Evolutionary conservation across 2,113 vertebrate species (phyloP).

Genomic region (Leptobrachium ailaonicum): DNA sequence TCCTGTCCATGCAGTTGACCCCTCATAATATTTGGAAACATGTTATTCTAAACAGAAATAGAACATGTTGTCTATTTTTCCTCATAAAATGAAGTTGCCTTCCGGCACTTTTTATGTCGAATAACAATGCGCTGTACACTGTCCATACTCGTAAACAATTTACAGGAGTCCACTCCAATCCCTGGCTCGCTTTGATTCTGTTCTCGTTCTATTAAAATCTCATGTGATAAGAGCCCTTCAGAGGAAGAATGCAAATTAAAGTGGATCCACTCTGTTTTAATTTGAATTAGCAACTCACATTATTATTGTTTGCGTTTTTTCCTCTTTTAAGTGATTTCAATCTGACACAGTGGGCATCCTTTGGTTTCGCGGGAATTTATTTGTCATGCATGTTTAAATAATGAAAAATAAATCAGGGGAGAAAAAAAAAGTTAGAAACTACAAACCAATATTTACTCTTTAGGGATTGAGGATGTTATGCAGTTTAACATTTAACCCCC

Average conservation of each 20-base stretch:
- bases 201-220: constrained; percentile 54
- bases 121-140: constrained; percentile 65
- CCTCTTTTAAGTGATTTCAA: background rate
- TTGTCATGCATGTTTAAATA: no score
- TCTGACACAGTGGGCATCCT: no score
- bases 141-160: constrained; percentile 60
- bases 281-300: constrained; percentile 44
- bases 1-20: constrained; percentile 31
- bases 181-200: constrained; percentile 55
- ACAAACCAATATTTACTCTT: no score
- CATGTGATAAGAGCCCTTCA: constrained; percentile 55
- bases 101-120: constrained; percentile 65
- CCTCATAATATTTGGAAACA: constrained; percentile 51
- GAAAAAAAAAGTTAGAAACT: no score
- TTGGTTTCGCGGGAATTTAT: no score
- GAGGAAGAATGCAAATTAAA: constrained; percentile 49
- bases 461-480: no score
- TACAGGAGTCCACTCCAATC: constrained; percentile 57
- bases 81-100: constrained; percentile 63
- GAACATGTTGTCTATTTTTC: constrained; percentile 59
- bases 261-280: constrained; percentile 28
- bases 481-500: no score
- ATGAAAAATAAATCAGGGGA: no score
- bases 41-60: constrained; percentile 62
- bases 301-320: constrained; percentile 14